These are phyloP conservation scores for Lytechinus pictus DNA, from an alignment of 35 echinoderm and acorn worm species.

Conservation along the genomic window DNA sequence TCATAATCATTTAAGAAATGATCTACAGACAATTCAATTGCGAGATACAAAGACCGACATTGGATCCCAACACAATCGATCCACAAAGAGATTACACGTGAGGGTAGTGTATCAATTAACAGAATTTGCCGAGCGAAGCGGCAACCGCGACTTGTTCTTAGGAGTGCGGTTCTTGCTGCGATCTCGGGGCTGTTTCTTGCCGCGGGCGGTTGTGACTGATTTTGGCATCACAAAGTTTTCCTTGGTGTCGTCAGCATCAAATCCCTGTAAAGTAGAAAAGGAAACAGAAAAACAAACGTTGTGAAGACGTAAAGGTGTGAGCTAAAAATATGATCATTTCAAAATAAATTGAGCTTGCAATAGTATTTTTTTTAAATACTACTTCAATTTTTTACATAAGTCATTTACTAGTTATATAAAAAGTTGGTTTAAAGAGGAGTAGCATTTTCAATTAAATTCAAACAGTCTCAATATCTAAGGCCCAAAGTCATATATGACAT, in stretches of 20 bases:
- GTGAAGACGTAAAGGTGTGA: too few species aligned
- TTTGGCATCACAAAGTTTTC: slow-evolving; percentile 50
- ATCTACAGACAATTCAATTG: neutral
- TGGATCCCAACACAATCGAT: neutral
- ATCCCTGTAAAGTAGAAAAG: neutral
- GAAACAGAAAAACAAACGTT: neutral
- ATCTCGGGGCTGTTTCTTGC: slow-evolving; percentile 23
- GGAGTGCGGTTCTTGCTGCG: slow-evolving; percentile 41
- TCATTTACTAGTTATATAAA: too few species aligned
- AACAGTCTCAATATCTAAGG: too few species aligned
- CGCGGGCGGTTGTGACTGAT: slow-evolving; percentile 25
- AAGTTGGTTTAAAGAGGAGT: too few species aligned
- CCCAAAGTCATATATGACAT: too few species aligned
- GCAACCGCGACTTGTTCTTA: slow-evolving; percentile 30
- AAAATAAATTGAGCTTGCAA: too few species aligned
- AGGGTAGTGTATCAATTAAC: neutral
- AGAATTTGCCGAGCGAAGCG: slow-evolving; percentile 34
- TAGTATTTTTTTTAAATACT: too few species aligned
- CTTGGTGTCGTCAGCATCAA: slow-evolving; percentile 16
- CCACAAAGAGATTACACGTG: neutral
- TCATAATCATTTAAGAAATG: neutral
- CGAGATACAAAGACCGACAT: neutral
- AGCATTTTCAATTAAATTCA: too few species aligned
- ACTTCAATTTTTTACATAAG: too few species aligned
- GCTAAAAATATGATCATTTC: too few species aligned